A percentile compares a stretch with the other conserved stretches of the same genome.
phyloP scores from a whole-genome alignment of 2,797 vertebrate genomes.

The Eulemur rubriventer region DNA sequence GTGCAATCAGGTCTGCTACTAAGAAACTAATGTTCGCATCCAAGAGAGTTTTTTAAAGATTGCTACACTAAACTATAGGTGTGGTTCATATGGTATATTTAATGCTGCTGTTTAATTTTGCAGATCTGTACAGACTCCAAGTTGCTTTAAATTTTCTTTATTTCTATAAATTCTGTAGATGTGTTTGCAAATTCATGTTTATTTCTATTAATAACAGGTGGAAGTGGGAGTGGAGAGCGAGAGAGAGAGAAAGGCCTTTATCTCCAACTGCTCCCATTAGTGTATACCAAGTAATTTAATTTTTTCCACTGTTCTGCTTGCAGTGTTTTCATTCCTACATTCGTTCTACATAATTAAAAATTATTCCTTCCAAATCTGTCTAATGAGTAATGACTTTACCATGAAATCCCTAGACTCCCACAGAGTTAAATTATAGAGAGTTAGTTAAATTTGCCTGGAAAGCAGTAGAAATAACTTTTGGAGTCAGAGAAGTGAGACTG shows the following conservation, averaged over 20 bases:
- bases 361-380: constrained; percentile 45
- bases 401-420: constrained; percentile 30
- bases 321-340: constrained; percentile 24
- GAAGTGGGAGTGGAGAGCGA: not conserved
- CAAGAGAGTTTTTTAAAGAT: not conserved
- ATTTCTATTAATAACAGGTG: not conserved
- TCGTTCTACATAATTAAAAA: constrained; percentile 57
- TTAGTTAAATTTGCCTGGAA: constrained; percentile 21
- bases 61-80: not conserved
- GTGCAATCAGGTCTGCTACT: not conserved
- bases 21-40: not conserved
- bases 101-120: not conserved
- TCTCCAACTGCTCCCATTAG: not conserved
- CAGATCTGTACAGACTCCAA: not conserved
- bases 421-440: constrained; percentile 46
- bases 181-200: constrained; percentile 34
- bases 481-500: not conserved
- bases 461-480: not conserved
- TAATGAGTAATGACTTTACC: constrained; percentile 53
- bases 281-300: constrained; percentile 26
- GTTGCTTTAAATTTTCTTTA: not conserved
- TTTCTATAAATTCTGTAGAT: not conserved
- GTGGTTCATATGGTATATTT: not conserved
- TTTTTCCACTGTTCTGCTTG: constrained; percentile 45
- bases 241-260: not conserved